phyloP scores from a whole-genome alignment of 2,113 vertebrate genomes.

The Anseranas semipalmata region DNA sequence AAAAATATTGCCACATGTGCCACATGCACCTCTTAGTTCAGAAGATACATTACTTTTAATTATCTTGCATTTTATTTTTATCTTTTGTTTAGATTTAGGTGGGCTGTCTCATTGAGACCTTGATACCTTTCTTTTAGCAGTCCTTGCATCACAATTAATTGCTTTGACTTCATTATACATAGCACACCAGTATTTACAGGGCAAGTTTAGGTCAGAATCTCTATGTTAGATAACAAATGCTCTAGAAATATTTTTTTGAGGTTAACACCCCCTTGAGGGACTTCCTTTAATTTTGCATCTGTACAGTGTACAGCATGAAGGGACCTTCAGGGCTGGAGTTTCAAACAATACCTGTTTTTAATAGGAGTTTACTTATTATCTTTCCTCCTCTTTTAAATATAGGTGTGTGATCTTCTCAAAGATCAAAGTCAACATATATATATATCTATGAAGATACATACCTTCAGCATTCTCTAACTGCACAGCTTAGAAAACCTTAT shows the following conservation, averaged over 20 bases:
- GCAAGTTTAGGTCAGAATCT: not conserved
- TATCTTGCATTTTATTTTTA: not conserved
- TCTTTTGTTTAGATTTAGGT: not conserved
- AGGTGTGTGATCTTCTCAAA: not conserved
- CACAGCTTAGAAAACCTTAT: not conserved
- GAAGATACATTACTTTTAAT: not conserved
- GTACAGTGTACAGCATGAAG: not conserved
- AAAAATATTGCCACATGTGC: not conserved
- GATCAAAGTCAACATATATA: not conserved
- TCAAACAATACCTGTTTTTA: not conserved
- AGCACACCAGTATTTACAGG: not conserved
- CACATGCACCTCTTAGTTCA: not conserved
- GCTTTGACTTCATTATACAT: not conserved
- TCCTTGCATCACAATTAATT: not conserved
- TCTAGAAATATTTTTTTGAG: not conserved
- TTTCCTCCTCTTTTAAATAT: not conserved
- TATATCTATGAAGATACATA: fast-evolving
- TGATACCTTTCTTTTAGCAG: not conserved
- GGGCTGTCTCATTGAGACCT: not conserved
- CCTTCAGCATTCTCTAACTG: not conserved
- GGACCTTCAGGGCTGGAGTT: not conserved
- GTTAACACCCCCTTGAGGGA: not conserved
- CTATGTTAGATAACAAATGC: not conserved
- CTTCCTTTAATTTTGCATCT: not conserved
- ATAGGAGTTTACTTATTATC: not conserved